A percentile compares a stretch with the other conserved stretches of the same genome.
phyloP scores from a whole-genome alignment of 1,140 invertebrate genomes.

The Drosophila fuyamai region DNA sequence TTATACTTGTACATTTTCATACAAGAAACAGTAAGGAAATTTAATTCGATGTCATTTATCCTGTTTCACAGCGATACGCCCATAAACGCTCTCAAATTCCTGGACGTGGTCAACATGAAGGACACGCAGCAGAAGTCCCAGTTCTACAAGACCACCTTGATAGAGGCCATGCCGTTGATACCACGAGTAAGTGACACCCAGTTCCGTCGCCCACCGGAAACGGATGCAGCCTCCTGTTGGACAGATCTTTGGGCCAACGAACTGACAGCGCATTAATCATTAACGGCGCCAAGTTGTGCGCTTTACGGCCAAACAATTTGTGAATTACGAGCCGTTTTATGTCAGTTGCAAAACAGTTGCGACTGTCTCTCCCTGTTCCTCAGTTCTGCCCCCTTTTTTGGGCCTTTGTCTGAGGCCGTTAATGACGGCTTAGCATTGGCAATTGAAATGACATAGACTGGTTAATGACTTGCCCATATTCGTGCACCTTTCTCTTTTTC shows the following conservation, averaged over 20 bases:
- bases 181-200: slow-evolving; percentile 91
- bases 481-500: slow-evolving; percentile 19
- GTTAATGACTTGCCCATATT: slow-evolving; percentile 44
- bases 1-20: slow-evolving; percentile 2
- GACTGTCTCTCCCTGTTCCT: slow-evolving; percentile 10
- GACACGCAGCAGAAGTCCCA: slow-evolving; percentile 94
- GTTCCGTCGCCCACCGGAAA: slow-evolving; percentile 23
- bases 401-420: slow-evolving; percentile 41
- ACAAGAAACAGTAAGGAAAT: slow-evolving; percentile 1
- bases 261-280: slow-evolving; percentile 64
- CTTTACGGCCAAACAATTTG: slow-evolving; percentile 73
- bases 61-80: slow-evolving; percentile 91
- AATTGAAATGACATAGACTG: slow-evolving; percentile 50
- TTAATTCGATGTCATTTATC: slow-evolving; percentile 37
- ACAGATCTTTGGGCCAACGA: slow-evolving; percentile 32
- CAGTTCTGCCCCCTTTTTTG: background rate
- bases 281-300: slow-evolving; percentile 61
- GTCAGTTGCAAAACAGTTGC: slow-evolving; percentile 61
- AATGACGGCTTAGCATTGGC: slow-evolving; percentile 54
- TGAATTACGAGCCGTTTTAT: slow-evolving; percentile 72
- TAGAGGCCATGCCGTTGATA: slow-evolving; percentile 94
- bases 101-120: slow-evolving; percentile 97
- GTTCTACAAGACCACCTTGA: slow-evolving; percentile 94
- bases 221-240: slow-evolving; percentile 42
- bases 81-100: slow-evolving; percentile 94